Evolutionary conservation across 2,113 vertebrate genomes (phyloP).

Genomic region (Chaetura pelagica): DNA sequence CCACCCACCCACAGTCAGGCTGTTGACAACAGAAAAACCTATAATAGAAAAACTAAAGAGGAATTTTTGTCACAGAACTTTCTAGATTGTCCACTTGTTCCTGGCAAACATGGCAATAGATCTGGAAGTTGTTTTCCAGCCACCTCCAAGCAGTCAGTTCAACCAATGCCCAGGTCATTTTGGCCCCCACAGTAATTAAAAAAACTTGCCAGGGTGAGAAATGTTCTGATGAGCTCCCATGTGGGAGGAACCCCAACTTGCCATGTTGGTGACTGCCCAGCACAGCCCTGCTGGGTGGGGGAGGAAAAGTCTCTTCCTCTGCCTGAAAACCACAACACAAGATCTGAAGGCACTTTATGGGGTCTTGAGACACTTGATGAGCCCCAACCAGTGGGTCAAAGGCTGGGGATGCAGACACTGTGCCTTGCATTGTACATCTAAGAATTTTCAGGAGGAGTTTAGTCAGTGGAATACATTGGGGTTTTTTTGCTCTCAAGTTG

Average conservation of each 20-base stretch:
- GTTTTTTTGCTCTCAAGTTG: neutral
- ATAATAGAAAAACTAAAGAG: neutral
- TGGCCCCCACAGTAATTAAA: neutral
- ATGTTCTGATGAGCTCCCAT: neutral
- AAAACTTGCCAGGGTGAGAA: neutral
- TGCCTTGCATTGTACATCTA: rapidly evolving
- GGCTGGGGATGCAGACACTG: neutral
- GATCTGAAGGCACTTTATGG: neutral
- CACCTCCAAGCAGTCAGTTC: neutral
- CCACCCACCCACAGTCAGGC: neutral
- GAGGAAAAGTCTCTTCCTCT: neutral
- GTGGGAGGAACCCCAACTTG: neutral
- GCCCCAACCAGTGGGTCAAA: neutral
- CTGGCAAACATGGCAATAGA: rapidly evolving
- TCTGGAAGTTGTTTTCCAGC: neutral
- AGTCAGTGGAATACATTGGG: too few relatives aligned
- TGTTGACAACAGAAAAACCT: neutral
- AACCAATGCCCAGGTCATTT: neutral
- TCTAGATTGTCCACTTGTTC: neutral
- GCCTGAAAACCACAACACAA: neutral
- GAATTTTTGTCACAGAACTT: neutral
- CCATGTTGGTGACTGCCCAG: neutral
- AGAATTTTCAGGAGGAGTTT: neutral
- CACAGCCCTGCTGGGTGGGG: neutral
- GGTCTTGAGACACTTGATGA: neutral